Conservation (phyloP, 2,888 invertebrate species). For the Tuta absoluta region DNA sequence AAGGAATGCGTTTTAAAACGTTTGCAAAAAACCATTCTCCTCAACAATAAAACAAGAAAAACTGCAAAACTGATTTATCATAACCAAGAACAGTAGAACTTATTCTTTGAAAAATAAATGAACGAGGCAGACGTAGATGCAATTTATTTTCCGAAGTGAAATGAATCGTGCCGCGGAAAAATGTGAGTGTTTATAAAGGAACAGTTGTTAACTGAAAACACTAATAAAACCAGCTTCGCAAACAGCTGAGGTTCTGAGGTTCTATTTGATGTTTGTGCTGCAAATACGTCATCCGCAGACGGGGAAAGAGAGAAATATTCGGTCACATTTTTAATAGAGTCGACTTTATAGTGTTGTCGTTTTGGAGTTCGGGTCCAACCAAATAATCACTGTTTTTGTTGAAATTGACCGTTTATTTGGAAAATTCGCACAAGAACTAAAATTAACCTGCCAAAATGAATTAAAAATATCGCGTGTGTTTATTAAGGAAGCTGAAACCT, state of each 20-base stretch:
- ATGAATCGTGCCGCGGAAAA: not conserved
- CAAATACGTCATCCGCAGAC: conserved; percentile 26
- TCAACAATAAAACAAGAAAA: not conserved
- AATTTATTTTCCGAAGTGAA: conserved; percentile 13
- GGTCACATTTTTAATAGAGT: conserved; percentile 16
- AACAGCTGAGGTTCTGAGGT: conserved; percentile 33
- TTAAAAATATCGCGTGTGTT: too few relatives aligned
- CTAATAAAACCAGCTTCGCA: conserved; percentile 39
- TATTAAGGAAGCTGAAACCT: too few relatives aligned
- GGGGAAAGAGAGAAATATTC: conserved; percentile 23
- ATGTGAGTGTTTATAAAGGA: conserved; percentile 18
- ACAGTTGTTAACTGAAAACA: conserved; percentile 37
- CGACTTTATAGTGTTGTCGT: not conserved
- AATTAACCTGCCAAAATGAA: too few relatives aligned
- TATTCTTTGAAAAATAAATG: conserved; percentile 2
- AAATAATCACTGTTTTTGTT: too few relatives aligned
- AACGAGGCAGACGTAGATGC: conserved; percentile 3
- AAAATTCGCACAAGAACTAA: too few relatives aligned
- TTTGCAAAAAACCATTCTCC: too few relatives aligned
- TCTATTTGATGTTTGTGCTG: conserved; percentile 35
- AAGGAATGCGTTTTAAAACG: too few relatives aligned
- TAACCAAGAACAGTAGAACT: not conserved
- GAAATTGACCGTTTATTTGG: too few relatives aligned
- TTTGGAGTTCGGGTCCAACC: not conserved
- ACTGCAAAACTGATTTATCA: not conserved